These are phyloP conservation scores for Chrysopilus asiliformis DNA, from an alignment of 2,888 invertebrate genomes.

Conservation along the genomic window DNA sequence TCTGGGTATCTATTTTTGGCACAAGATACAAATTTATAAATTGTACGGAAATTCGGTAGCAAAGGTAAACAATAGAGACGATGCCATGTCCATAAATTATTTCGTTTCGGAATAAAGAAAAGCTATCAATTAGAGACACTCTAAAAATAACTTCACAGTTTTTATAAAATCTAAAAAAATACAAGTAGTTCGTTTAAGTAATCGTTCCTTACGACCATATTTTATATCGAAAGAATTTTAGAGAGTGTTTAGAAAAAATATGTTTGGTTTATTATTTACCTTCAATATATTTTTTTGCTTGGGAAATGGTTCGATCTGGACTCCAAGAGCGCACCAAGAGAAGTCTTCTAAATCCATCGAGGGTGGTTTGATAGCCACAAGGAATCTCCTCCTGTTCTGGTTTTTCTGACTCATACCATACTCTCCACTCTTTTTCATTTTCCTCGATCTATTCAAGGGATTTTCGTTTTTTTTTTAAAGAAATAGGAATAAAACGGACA, in stretches of 20 bases:
- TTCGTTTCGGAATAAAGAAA: no score
- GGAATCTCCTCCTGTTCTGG: slow-evolving; percentile 87
- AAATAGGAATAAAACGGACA: background rate
- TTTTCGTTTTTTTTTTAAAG: background rate
- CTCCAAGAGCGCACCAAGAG: slow-evolving; percentile 87
- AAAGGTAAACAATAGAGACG: no score
- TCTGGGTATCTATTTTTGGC: no score
- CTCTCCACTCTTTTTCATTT: slow-evolving; percentile 78
- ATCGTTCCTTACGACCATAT: no score
- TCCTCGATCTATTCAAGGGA: slow-evolving; percentile 48
- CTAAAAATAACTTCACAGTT: no score
- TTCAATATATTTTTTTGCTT: slow-evolving; percentile 81
- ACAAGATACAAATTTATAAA: no score
- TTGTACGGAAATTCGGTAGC: no score
- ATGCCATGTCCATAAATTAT: no score
- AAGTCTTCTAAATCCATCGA: slow-evolving; percentile 81
- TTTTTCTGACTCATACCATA: slow-evolving; percentile 85
- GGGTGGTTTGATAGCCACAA: slow-evolving; percentile 69
- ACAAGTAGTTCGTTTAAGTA: background rate
- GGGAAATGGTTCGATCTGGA: slow-evolving; percentile 86
- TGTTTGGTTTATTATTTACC: slow-evolving; percentile 36
- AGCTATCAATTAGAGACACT: no score
- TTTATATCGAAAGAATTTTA: no score
- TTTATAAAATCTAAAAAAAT: background rate
- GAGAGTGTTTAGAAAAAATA: no score